These are phyloP conservation scores for Hemithea aestivaria DNA, from an alignment of 2,888 invertebrate genomes.

Conservation along the genomic window DNA sequence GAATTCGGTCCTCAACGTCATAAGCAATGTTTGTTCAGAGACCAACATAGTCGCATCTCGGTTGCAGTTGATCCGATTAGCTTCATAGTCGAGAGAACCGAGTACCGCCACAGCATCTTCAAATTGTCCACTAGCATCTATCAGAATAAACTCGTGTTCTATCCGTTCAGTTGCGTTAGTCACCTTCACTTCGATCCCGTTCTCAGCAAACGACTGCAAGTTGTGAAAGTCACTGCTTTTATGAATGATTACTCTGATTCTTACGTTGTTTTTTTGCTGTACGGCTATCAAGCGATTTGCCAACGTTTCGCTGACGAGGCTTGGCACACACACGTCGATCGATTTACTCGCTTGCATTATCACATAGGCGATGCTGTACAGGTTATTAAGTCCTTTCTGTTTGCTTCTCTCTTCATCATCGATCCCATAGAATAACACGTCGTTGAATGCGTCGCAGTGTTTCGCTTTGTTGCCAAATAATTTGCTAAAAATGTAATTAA, in stretches of 20 bases:
- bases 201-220: conserved; percentile 35
- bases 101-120: conserved; percentile 47
- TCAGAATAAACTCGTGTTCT: conserved; percentile 54
- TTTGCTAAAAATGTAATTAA: not conserved
- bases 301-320: conserved; percentile 45
- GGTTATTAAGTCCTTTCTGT: conserved; percentile 47
- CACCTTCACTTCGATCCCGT: conserved; percentile 49
- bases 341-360: conserved; percentile 45
- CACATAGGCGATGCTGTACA: conserved; percentile 51
- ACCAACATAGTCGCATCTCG: conserved; percentile 49
- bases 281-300: conserved; percentile 44
- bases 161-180: conserved; percentile 39
- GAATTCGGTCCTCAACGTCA: conserved; percentile 48
- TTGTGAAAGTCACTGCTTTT: conserved; percentile 36
- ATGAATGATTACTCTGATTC: conserved; percentile 48
- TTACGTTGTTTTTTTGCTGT: conserved; percentile 37
- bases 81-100: conserved; percentile 51
- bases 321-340: conserved; percentile 55
- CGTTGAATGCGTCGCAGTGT: conserved; percentile 40
- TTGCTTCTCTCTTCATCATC: conserved; percentile 36
- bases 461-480: conserved; percentile 11
- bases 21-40: conserved; percentile 41
- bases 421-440: conserved; percentile 54
- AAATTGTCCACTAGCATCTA: conserved; percentile 37
- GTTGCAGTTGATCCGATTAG: conserved; percentile 40